Conservation (phyloP, 92 coral and sea anemone species). For the Bergia puertoricense region DNA sequence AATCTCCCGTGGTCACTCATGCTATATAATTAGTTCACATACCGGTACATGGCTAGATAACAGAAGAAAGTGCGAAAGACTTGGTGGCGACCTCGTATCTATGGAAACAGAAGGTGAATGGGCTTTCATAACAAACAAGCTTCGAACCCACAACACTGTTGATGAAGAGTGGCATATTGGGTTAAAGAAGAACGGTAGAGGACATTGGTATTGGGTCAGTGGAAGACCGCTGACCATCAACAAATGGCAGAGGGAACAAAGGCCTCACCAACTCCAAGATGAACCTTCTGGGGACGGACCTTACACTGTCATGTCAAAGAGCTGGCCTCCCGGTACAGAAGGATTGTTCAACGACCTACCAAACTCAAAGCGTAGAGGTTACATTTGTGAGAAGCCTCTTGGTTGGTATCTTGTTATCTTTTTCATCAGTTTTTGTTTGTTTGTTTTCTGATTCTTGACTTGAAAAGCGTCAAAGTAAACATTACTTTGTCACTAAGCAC, state of each 20-base stretch:
- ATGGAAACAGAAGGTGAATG: neutral
- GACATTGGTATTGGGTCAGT: neutral
- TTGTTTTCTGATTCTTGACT: too few relatives aligned
- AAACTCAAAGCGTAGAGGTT: neutral
- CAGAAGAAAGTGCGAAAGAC: constrained; percentile 1
- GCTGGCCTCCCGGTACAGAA: neutral
- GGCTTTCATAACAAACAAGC: neutral
- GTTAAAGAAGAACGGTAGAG: neutral
- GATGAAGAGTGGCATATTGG: neutral
- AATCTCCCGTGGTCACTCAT: neutral
- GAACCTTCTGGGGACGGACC: constrained; percentile 6
- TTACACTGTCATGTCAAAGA: neutral
- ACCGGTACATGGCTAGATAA: neutral
- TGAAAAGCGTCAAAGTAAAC: too few relatives aligned
- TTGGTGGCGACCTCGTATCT: constrained; percentile 1
- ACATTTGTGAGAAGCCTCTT: neutral
- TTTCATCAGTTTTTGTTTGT: too few relatives aligned
- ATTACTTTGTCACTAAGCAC: too few relatives aligned
- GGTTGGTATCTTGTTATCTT: neutral
- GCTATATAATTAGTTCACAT: neutral
- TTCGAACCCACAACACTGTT: neutral
- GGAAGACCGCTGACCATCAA: constrained; percentile 11
- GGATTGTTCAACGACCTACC: constrained; percentile 11
- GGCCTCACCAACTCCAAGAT: neutral
- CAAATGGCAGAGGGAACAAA: constrained; percentile 3